Percentiles rank a stretch among this genome's conserved stretches.
Evolutionary conservation across 2,888 invertebrate species (phyloP).

Genomic region (Brachypterus glaber): DNA sequence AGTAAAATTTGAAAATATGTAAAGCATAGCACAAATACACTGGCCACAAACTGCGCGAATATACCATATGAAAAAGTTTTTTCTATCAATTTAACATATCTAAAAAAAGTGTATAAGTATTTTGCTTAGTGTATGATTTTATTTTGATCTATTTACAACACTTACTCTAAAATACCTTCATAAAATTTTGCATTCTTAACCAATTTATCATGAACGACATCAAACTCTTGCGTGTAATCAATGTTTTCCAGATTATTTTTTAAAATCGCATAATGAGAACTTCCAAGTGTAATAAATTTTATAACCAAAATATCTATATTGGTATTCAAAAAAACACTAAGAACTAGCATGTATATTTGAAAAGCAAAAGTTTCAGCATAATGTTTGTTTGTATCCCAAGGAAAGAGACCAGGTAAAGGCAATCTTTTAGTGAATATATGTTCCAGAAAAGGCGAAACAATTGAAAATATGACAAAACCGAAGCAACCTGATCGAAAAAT

Average conservation of each 20-base stretch:
- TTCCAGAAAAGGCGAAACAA: slow-evolving; percentile 17
- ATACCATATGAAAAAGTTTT: slow-evolving; percentile 19
- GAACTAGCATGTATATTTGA: slow-evolving; percentile 14
- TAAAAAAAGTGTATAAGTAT: too few species aligned
- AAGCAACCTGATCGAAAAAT: slow-evolving; percentile 14
- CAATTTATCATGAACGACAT: background rate
- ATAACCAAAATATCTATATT: slow-evolving; percentile 18
- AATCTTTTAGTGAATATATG: slow-evolving; percentile 12
- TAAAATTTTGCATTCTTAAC: slow-evolving; percentile 15
- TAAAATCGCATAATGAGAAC: slow-evolving; percentile 17
- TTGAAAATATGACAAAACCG: slow-evolving; percentile 11
- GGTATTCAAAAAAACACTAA: slow-evolving; percentile 18
- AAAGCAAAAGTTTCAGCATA: slow-evolving; percentile 15
- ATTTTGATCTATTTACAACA: too few species aligned
- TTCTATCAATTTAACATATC: slow-evolving; percentile 14
- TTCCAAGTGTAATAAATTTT: slow-evolving; percentile 18
- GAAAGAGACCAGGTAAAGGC: slow-evolving; percentile 20
- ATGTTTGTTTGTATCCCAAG: slow-evolving; percentile 20
- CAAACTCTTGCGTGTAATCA: background rate
- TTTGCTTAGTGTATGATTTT: too few species aligned
- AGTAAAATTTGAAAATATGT: slow-evolving; percentile 23
- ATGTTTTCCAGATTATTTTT: slow-evolving; percentile 14
- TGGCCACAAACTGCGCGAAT: slow-evolving; percentile 21
- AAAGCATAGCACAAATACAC: slow-evolving; percentile 20
- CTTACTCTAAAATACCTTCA: slow-evolving; percentile 15